Evolutionary conservation across 1,140 invertebrate genomes (phyloP).

Genomic region (Zaprionus vittiger): DNA sequence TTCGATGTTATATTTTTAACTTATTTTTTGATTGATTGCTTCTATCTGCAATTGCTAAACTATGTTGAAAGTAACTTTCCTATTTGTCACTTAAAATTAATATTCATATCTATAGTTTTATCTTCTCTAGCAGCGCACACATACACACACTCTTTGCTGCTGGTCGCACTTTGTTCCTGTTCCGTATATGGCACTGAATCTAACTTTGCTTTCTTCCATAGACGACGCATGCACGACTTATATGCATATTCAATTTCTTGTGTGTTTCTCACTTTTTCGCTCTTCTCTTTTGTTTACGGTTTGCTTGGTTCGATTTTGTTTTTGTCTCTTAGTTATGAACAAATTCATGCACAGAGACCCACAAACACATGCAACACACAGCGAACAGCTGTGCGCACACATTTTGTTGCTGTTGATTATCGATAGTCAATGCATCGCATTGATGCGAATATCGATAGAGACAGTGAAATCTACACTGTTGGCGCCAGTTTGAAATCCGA

Average conservation of each 20-base stretch:
- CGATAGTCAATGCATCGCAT: constrained; percentile 17
- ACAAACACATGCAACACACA: constrained; percentile 44
- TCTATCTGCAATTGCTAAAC: neutral
- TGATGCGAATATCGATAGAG: neutral
- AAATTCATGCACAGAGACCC: constrained; percentile 55
- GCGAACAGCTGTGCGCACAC: constrained; percentile 57
- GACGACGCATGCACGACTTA: constrained; percentile 11
- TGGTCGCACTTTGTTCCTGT: constrained; percentile 36
- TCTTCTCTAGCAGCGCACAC: constrained; percentile 26
- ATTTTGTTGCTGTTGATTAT: constrained; percentile 8
- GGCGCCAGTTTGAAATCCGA: constrained; percentile 1
- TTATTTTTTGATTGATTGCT: neutral
- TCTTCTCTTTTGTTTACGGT: neutral
- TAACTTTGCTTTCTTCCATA: constrained; percentile 13
- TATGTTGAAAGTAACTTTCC: neutral
- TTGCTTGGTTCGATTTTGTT: constrained; percentile 32
- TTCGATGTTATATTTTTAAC: neutral
- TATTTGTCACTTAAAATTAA: neutral
- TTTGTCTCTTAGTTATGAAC: constrained; percentile 58
- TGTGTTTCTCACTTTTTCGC: constrained; percentile 3
- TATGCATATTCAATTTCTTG: constrained; percentile 46
- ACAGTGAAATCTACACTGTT: neutral
- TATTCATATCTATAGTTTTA: neutral
- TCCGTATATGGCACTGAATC: constrained; percentile 24
- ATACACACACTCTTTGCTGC: constrained; percentile 23